Evolutionary conservation across 1,140 invertebrate species (phyloP).

Genomic region (Nymphalis io): DNA sequence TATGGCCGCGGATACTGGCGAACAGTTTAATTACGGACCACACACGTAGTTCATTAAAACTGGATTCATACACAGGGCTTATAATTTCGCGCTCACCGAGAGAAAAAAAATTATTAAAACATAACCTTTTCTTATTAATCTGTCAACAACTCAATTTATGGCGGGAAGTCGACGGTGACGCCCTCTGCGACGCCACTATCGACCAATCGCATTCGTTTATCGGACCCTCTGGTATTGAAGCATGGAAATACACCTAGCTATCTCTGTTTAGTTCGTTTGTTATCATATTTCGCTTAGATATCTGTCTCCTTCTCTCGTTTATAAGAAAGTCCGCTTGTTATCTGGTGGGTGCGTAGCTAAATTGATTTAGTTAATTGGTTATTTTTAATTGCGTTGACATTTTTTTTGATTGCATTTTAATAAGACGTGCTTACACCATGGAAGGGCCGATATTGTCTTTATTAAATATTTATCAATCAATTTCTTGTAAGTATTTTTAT

Average conservation of each 20-base stretch:
- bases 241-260: not conserved
- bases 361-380: not conserved
- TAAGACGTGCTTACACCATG: not conserved
- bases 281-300: not conserved
- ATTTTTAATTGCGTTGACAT: constrained; percentile 9
- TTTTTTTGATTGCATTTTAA: not conserved
- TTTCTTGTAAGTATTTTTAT: too few relatives aligned
- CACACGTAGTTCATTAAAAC: constrained; percentile 69
- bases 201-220: constrained; percentile 46
- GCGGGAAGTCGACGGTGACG: constrained; percentile 68
- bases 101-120: constrained; percentile 74
- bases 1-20: constrained; percentile 48
- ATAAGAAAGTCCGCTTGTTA: not conserved
- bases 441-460: not conserved
- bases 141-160: constrained; percentile 79
- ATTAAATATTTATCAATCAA: not conserved
- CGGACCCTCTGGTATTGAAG: not conserved
- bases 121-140: constrained; percentile 78
- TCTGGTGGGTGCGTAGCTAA: not conserved
- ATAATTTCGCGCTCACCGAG: constrained; percentile 67
- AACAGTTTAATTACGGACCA: constrained; percentile 69
- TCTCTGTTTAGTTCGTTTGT: constrained; percentile 19
- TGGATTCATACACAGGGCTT: constrained; percentile 53
- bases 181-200: constrained; percentile 58
- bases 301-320: constrained; percentile 6